Base-by-base conservation (phyloP, 2,888 invertebrate genomes). In the Ypsolopha sequella region DNA sequence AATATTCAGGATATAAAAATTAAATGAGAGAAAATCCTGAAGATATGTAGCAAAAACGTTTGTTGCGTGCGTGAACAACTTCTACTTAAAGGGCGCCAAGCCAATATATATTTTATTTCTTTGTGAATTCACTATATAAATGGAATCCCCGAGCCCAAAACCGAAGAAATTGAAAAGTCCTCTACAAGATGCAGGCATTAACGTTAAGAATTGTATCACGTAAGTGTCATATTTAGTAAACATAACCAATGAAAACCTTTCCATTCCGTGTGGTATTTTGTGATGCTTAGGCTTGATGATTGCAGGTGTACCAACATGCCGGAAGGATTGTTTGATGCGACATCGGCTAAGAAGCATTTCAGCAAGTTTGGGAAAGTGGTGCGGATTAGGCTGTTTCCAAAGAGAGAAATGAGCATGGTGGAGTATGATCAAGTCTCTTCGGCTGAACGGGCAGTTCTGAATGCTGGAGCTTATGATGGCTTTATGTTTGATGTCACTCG, bases 301-400 rank as follows among this genome's bases (percentile, higher is more conserved):
- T 68, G 33, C 56, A 91, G 91, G 39, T 93, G 93, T 63, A 77
- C 85, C 36, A 87, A 89, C 64, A 91, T 93, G 46, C 93, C 93
- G 0, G 89, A 90, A 36, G 73, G 85, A 7, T 81, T 93, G 51
- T 84, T 91, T 51, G 90, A 91, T 57, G 67, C 88, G 1, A 68
- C 81, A 49, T 70, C 88, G 24, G 91, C 92, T 0, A 90, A 90
- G 59, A 84, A 88, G 52, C 91, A 93, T 68, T 93, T 93, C 55
- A 82, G 89, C 14, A 89, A 91, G 64, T 95, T 91, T 80, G 95
- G 95, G 0, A 87, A 84, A 41, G 89, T 94, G 2, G 87, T 88
- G 10, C 89, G 89, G 56, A 89, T 95, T 49, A 87, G 89, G 39
- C 76, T 93, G 50, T 88, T 90, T 49, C 90, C 91, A 0, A 90